Conservation (phyloP, 2,888 invertebrate genomes). For the Drosophila lutescens region DNA sequence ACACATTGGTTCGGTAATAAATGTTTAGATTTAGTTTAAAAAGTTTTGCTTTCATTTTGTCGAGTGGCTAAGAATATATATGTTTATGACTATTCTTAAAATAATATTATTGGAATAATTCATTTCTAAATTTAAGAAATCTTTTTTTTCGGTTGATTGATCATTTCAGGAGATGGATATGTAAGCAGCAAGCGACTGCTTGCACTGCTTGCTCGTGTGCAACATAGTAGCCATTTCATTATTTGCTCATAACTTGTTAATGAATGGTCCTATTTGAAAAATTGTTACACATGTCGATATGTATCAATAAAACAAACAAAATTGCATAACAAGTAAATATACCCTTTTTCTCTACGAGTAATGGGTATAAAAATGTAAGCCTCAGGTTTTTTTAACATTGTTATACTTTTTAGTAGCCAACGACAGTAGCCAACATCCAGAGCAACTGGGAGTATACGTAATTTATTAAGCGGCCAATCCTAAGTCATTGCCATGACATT, state of each 20-base stretch:
- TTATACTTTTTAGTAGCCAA: background rate
- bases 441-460: constrained; percentile 11
- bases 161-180: too few relatives aligned
- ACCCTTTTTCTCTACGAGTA: too few relatives aligned
- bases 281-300: too few relatives aligned
- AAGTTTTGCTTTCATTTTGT: background rate
- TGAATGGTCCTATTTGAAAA: too few relatives aligned
- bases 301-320: too few relatives aligned
- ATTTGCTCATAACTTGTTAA: too few relatives aligned
- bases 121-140: background rate
- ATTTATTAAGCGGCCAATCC: constrained; percentile 24
- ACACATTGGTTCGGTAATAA: background rate
- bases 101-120: background rate
- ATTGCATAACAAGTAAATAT: too few relatives aligned
- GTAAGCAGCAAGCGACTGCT: too few relatives aligned
- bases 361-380: too few relatives aligned
- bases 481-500: constrained; percentile 29
- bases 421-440: constrained; percentile 13
- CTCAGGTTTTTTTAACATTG: background rate
- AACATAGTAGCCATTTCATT: too few relatives aligned
- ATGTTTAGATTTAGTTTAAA: background rate
- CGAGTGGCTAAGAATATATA: background rate
- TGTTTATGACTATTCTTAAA: background rate
- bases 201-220: too few relatives aligned
- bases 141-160: too few relatives aligned